Percentiles rank a stretch among this genome's conserved stretches.
These are phyloP conservation scores for Nysson spinosus DNA, from an alignment of 2,888 invertebrate species.

Conservation along the genomic window DNA sequence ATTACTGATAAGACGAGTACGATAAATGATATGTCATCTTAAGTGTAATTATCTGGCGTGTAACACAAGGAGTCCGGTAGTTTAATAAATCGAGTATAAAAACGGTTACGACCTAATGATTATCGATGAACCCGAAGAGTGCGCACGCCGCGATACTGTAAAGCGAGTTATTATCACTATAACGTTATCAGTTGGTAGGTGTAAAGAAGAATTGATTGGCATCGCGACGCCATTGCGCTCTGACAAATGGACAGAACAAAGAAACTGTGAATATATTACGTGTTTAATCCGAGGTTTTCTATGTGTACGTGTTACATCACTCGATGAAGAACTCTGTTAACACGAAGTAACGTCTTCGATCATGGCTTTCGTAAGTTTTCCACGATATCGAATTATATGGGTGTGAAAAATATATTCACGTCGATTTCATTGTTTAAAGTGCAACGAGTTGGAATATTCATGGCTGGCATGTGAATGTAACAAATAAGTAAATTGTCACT, in stretches of 20 bases:
- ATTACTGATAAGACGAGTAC: slow-evolving; percentile 6
- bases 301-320: not conserved
- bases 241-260: not conserved
- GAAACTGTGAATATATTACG: slow-evolving; percentile 21
- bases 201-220: slow-evolving; percentile 37
- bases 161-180: slow-evolving; percentile 58
- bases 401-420: no score
- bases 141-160: slow-evolving; percentile 39
- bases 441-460: no score
- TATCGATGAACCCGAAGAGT: slow-evolving; percentile 45
- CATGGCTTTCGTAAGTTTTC: slow-evolving; percentile 29
- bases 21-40: slow-evolving; percentile 20
- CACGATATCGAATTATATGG: slow-evolving; percentile 9
- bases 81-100: slow-evolving; percentile 53
- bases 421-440: no score
- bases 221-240: not conserved
- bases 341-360: not conserved
- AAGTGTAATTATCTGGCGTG: slow-evolving; percentile 39
- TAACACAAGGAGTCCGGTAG: slow-evolving; percentile 46
- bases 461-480: no score
- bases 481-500: no score
- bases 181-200: slow-evolving; percentile 62
- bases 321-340: not conserved
- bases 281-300: slow-evolving; percentile 2
- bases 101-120: slow-evolving; percentile 54